Conservation (phyloP, 2,113 vertebrate species). For the Marmota flaviventris region DNA sequence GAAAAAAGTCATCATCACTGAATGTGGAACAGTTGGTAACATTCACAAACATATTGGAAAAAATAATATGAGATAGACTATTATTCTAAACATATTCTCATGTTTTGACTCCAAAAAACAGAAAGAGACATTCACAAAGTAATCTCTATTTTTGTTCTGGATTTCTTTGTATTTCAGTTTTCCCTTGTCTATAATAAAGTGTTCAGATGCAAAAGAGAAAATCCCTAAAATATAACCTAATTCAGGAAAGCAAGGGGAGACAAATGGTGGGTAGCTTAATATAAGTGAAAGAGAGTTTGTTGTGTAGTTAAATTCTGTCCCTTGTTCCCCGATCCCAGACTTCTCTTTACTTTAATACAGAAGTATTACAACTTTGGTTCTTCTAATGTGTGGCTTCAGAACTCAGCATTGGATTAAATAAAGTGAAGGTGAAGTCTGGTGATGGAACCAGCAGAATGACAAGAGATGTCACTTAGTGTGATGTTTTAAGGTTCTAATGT, state of each 20-base stretch:
- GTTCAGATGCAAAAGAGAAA: neutral
- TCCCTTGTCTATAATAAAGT: conserved; percentile 9
- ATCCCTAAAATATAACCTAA: conserved; percentile 43
- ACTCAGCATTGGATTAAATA: neutral
- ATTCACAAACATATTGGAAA: neutral
- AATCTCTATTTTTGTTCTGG: neutral
- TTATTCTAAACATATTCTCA: neutral
- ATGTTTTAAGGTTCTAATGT: conserved; percentile 20
- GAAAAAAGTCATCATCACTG: neutral
- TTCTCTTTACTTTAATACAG: neutral
- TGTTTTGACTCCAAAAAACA: neutral
- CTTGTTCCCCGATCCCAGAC: neutral
- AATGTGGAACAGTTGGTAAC: neutral
- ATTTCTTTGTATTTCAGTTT: conserved; percentile 36
- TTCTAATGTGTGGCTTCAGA: neutral
- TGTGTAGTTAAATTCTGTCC: neutral
- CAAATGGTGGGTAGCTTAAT: neutral
- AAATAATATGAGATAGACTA: neutral
- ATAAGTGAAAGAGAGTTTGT: neutral
- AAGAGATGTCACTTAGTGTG: neutral
- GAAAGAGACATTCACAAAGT: neutral
- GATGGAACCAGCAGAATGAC: neutral
- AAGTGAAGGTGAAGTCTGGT: conserved; percentile 29
- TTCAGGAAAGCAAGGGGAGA: neutral
- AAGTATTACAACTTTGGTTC: neutral